Percentiles rank a stretch among this genome's conserved stretches.
phyloP scores from a whole-genome alignment of 2,797 vertebrate genomes.

The Euthynnus affinis region DNA sequence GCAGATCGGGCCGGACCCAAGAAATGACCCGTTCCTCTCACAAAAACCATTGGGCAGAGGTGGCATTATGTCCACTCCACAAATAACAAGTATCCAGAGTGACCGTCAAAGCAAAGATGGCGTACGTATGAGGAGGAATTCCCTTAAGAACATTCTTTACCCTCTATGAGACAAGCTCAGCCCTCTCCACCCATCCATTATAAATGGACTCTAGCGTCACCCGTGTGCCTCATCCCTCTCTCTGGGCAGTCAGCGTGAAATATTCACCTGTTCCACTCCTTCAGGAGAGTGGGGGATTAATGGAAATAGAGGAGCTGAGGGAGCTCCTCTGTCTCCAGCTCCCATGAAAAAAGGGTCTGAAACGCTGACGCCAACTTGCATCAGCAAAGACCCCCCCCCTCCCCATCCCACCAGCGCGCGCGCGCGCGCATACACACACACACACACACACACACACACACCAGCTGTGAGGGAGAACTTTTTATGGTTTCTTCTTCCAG shows the following conservation, averaged over 20 bases:
- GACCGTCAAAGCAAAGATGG: constrained; percentile 48
- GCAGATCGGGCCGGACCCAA: constrained; percentile 18
- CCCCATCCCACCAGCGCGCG: not conserved
- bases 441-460: constrained; percentile 2
- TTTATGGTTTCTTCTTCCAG: constrained; percentile 15
- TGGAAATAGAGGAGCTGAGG: constrained; percentile 68
- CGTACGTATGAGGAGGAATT: constrained; percentile 50
- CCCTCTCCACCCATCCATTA: constrained; percentile 76
- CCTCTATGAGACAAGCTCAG: constrained; percentile 72
- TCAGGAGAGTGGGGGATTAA: constrained; percentile 69
- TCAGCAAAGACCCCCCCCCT: constrained; percentile 58
- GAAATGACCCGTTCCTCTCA: constrained; percentile 27
- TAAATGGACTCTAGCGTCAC: constrained; percentile 71
- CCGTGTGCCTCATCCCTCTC: constrained; percentile 66
- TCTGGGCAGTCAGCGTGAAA: constrained; percentile 76
- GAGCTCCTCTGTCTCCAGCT: constrained; percentile 57
- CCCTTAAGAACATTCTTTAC: constrained; percentile 74
- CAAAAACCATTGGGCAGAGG: not conserved
- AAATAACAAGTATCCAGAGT: constrained; percentile 55
- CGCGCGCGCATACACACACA: not conserved
- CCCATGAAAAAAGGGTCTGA: constrained; percentile 50
- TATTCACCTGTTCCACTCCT: constrained; percentile 79
- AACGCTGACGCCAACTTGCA: constrained; percentile 69
- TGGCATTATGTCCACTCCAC: constrained; percentile 49
- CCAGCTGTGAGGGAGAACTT: constrained; percentile 22